Evolutionary conservation across 2,113 vertebrate genomes (phyloP), one percentile per base, ranked within the genome.

Genomic region (Oryzias javanicus): DNA sequence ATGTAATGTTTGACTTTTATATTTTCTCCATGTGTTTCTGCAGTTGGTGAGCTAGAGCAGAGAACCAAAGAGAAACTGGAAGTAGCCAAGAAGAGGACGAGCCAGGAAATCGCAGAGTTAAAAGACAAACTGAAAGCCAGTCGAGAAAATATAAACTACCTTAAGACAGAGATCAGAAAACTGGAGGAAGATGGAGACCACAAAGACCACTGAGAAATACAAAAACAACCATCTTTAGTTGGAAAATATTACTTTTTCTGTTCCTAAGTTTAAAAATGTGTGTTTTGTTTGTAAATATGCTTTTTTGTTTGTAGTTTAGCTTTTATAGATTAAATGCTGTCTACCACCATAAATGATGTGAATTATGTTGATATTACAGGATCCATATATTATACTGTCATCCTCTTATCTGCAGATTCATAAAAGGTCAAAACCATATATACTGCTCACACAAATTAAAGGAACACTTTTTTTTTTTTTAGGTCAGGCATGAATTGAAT

Each of bases 111-210:
- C 54, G 91, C 94, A 5, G 97, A 98, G 79, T 92, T 98, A 74
- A 99, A 99, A 86, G 97, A 98, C 81, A 94, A 95, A 82, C 89
- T 99, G 69, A 98, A 98, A 90, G 95, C 96, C 85, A 98, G 95
- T 84, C 93, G 97, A 82, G 97, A 99, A 87, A 97, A 94, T 74
- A 98, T 99, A 84, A 98, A 98, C 89, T 93, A 94, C 77, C 92
- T 98, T 70, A 99, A 98, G 90, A 93, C 80, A 76, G 97, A 99
- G 89, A 98, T 99, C 73, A 92, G 95, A 57, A 96, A 96, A 81
- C 92, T 98, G 67, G 97, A 98, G 90, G 97, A 98, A 81, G 96
- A 99, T 20, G 84, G 83, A 24, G 96, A 99, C 82, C 95, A 96
- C 78, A 98, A 98, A 87, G 97, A 99, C 15, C 95, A 96, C 86